Base-by-base conservation (phyloP, 2,888 invertebrate genomes). In the Podotricha telesiphe region DNA sequence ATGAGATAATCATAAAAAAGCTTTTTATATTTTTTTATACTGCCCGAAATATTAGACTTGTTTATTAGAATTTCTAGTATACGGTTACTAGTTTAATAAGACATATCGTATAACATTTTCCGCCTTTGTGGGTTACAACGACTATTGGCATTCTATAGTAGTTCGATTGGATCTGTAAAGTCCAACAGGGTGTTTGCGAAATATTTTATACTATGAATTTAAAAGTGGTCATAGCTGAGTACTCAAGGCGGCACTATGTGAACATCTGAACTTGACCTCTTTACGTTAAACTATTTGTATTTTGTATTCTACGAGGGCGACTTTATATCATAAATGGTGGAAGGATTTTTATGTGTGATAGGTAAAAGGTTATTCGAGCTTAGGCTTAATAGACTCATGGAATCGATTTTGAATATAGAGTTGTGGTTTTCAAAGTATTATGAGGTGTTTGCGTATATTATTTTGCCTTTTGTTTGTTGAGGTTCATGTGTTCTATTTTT, bases 241-340 rank as follows among this genome's bases (percentile, higher is more conserved):
- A 74, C 76, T 77, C 77, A 75, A 63, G 62, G 62, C 72, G 71
- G 72, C 68, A 65, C 67, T 68, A 70, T 72, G 72, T 73, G 67
- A 67, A 62, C 70, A 59, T 69, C 61, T 77, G 76, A 81, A 80
- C 82, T 82, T 82, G 82, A 73, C 82, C 80, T 61, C 73, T 75
- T 75, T 78, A 42, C 59, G 37, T 56, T 59, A 19, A 50, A 11
- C 66, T 69, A 65, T 61, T 72, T 69, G 45, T 48, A 47, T 69
- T 69, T 61, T 11, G 45, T 69, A 72, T 69, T 69, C 64, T 51
- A 17, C 11, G 17, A 34, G 37, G 53, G 45, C 13, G 65, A 17
- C 17, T 45, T 65, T 64, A 42, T 34, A 20, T 37, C 50, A 20
- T 62, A 50, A 48, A 45, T 47, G 17, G n/a, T 63, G n/a, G n/a